Evolutionary conservation across 2,797 vertebrate species (phyloP), one percentile per base, ranked within the genome.

Genomic region (Lateolabrax maculatus): DNA sequence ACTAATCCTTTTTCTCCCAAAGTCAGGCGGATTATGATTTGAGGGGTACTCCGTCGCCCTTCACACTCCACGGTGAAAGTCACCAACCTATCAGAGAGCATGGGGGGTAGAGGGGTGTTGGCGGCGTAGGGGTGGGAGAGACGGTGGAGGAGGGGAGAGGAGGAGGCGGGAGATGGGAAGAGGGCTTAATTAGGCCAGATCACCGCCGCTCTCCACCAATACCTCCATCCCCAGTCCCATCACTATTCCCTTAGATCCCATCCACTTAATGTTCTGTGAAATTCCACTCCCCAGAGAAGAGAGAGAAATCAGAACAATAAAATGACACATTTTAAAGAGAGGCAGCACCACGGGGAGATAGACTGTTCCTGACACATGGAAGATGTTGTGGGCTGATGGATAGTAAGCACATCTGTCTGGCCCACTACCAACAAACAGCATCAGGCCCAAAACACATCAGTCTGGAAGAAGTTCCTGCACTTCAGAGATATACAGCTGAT

Each of bases 201-300:
- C 87, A 85, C 75, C 46, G n/a, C 55, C 44, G 16, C 75, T 61
- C 77, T 71, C 66, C 71, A 57, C 51, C 63, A 64, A 72, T 52
- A 46, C 69, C 76, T 57, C 70, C 71, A 72, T 85, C 75, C 79
- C 77, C 68, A 37, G 71, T 80, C 71, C 67, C 75, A 37, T 23
- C 77, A 72, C 84, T 91, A 89, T 89, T 91, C 90, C 89, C 89
- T 85, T 65, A 89, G 87, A 93, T 93, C 90, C 83, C 84, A 87
- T 92, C 90, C 88, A 90, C 88, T 94, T 94, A 94, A 94, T 93
- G 90, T 92, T 89, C 87, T 94, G 86, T 93, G 90, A 94, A 94
- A 94, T 93, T 90, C 88, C 39, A 34, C 65, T 93, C 92, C 88
- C 87, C 34, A 29, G 92, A 91, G 92, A 85, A 75, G 73, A 71